These are phyloP conservation scores for Malacosoma neustria DNA, from an alignment of 2,888 invertebrate genomes.

Conservation along the genomic window DNA sequence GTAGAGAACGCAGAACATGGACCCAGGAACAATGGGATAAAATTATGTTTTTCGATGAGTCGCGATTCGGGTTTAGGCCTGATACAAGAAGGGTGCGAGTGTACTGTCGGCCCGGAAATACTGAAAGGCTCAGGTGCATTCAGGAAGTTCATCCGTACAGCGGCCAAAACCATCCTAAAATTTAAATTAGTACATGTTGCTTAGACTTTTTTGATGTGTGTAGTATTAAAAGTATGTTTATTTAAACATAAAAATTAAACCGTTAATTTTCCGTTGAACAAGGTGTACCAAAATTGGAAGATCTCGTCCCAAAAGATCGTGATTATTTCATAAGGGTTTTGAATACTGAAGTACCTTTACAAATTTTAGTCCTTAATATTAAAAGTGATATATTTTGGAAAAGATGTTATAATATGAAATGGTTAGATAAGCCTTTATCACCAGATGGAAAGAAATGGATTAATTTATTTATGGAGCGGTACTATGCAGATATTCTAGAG, in stretches of 20 bases:
- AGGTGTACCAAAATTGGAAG: slow-evolving; percentile 49
- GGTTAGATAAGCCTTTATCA: slow-evolving; percentile 37
- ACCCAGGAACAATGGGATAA: too few relatives aligned
- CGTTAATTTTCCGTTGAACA: slow-evolving; percentile 8
- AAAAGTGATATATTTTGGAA: slow-evolving; percentile 67
- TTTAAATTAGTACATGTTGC: too few relatives aligned
- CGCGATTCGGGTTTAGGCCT: too few relatives aligned
- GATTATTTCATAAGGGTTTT: slow-evolving; percentile 57
- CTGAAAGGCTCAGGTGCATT: too few relatives aligned
- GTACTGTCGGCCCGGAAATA: too few relatives aligned
- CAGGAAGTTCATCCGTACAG: too few relatives aligned
- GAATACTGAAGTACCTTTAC: slow-evolving; percentile 47
- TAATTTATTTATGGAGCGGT: slow-evolving; percentile 56
- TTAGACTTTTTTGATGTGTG: too few relatives aligned
- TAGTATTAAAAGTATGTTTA: too few relatives aligned
- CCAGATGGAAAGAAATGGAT: slow-evolving; percentile 48
- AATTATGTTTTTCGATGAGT: too few relatives aligned
- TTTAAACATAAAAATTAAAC: not conserved
- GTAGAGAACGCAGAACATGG: too few relatives aligned
- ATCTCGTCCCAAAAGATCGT: slow-evolving; percentile 52
- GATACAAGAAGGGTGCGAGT: too few relatives aligned
- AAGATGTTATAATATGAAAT: slow-evolving; percentile 50
- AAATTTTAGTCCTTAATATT: slow-evolving; percentile 59
- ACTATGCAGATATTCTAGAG: slow-evolving; percentile 61
- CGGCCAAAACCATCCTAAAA: too few relatives aligned